These are phyloP conservation scores for Cinara cedri DNA, from an alignment of 2,888 invertebrate species.

Conservation along the genomic window DNA sequence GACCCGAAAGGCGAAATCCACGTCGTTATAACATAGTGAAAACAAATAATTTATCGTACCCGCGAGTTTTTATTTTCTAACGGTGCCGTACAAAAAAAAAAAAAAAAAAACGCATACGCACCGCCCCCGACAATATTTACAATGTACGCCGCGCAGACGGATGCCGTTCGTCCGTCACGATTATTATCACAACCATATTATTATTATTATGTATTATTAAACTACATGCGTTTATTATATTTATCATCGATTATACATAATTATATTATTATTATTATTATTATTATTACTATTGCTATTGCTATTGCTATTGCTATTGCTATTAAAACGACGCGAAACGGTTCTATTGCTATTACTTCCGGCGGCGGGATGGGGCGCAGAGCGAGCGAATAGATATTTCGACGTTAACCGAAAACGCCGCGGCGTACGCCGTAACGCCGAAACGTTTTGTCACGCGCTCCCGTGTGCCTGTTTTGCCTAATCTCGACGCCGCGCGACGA, in stretches of 20 bases:
- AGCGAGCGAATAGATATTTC: too few species aligned
- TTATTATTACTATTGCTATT: slow-evolving; percentile 2
- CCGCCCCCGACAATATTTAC: too few species aligned
- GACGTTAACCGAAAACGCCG: too few species aligned
- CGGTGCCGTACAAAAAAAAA: background rate
- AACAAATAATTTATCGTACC: background rate
- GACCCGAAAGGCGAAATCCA: background rate
- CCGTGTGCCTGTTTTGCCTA: slow-evolving; percentile 1
- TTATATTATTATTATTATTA: slow-evolving; percentile 25
- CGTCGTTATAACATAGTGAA: background rate
- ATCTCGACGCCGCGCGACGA: background rate
- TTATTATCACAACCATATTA: too few species aligned
- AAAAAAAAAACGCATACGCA: too few species aligned
- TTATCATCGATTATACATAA: background rate
- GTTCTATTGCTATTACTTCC: too few species aligned
- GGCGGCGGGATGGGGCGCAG: too few species aligned
- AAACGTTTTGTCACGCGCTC: background rate
- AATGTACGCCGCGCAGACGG: too few species aligned
- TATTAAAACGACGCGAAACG: background rate
- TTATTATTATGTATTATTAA: too few species aligned
- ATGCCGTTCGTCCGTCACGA: too few species aligned
- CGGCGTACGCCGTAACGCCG: too few species aligned
- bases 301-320: background rate
- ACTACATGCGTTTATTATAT: background rate
- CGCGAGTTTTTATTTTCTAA: slow-evolving; percentile 13